Conservation (phyloP, 2,797 vertebrate species). For the Tolypeutes matacus region DNA sequence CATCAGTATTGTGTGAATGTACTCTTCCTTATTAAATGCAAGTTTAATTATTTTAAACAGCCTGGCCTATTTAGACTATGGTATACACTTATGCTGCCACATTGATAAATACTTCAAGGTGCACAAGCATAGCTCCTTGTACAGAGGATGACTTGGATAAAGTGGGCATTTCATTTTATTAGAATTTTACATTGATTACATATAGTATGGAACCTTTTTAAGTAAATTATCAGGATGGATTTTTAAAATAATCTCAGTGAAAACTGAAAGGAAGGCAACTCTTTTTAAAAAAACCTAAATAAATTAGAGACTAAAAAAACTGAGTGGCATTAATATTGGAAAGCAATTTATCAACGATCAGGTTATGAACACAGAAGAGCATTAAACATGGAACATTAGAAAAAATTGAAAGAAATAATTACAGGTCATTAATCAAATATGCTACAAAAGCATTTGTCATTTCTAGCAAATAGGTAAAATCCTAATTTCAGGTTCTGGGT, state of each 20-base stretch:
- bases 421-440: conserved; percentile 26
- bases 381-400: background rate
- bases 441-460: conserved; percentile 16
- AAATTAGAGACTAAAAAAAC: conserved; percentile 20
- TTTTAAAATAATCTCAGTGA: conserved; percentile 56
- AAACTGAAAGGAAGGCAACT: conserved; percentile 48
- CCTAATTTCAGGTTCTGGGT: background rate
- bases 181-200: conserved; percentile 73
- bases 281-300: background rate
- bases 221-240: conserved; percentile 59
- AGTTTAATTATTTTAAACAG: conserved; percentile 57
- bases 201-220: conserved; percentile 45
- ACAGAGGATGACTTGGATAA: conserved; percentile 63
- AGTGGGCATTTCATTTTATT: conserved; percentile 34
- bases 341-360: conserved; percentile 37
- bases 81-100: background rate
- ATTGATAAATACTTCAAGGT: conserved; percentile 44
- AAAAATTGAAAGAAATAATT: conserved; percentile 26
- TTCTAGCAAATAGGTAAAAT: conserved; percentile 4
- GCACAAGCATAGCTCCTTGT: conserved; percentile 4
- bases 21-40: conserved; percentile 65
- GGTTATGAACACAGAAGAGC: background rate
- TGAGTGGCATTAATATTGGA: background rate
- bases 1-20: background rate
- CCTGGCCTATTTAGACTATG: background rate